A percentile compares a stretch with the other conserved stretches of the same genome.
These are phyloP conservation scores for Drosophila monieri DNA, from an alignment of 2,888 invertebrate genomes.

Conservation along the genomic window DNA sequence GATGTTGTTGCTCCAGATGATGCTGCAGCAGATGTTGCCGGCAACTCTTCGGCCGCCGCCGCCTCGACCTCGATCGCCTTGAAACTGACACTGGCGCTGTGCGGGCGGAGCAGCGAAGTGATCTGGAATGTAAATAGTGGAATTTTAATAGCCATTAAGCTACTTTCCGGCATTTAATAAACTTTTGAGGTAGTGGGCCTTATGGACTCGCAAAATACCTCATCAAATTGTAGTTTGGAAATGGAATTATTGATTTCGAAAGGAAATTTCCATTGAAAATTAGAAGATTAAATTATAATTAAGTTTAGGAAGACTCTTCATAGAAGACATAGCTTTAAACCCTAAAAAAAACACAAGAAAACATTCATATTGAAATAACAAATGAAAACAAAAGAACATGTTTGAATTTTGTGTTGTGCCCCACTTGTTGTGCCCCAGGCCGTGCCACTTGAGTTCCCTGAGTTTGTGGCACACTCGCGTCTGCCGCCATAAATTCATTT, in stretches of 20 bases:
- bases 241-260: not conserved
- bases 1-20: slow-evolving; percentile 28
- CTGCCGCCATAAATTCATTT: slow-evolving; percentile 47
- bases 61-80: slow-evolving; percentile 67
- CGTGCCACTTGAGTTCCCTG: slow-evolving; percentile 26
- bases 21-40: slow-evolving; percentile 30
- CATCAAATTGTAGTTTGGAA: not conserved
- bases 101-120: slow-evolving; percentile 82
- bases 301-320: too few species aligned
- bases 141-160: slow-evolving; percentile 11
- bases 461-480: slow-evolving; percentile 32
- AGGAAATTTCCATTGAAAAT: not conserved
- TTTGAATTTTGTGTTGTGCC: slow-evolving; percentile 16
- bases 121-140: slow-evolving; percentile 71
- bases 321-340: too few species aligned
- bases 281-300: too few species aligned
- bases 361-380: slow-evolving; percentile 16
- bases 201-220: not conserved
- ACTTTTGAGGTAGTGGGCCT: not conserved
- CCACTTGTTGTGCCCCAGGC: slow-evolving; percentile 35
- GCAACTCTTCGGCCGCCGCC: slow-evolving; percentile 50
- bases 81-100: slow-evolving; percentile 70
- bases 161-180: not conserved
- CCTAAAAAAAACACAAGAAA: not conserved
- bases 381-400: slow-evolving; percentile 22